Base-by-base conservation (phyloP, 92 coral and sea anemone species). In the Isaurus tuberculatus region DNA sequence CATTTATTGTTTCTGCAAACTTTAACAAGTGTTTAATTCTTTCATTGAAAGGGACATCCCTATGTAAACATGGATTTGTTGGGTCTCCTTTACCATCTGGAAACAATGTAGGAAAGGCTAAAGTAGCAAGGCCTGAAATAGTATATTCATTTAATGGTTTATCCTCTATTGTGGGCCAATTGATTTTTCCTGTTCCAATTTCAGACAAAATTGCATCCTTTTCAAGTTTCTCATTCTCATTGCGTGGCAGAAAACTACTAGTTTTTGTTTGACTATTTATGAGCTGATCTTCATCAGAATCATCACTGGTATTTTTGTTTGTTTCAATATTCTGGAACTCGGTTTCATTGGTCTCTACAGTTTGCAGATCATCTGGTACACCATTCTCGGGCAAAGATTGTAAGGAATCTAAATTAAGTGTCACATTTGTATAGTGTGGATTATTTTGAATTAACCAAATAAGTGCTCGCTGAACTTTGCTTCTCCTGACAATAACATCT, bases 401-500 rank as follows among this genome's bases (percentile, higher is more conserved):
- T 32, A 80, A 80, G 84, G 84, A 80, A 65, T 80, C 75, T 80
- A 80, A 82, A 79, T 84, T 70, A 71, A 84, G 63, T 17, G 6
- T 72, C 23, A 88, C 60, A 67, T 23, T 63, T 43, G 61, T 53
- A 68, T 88, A 88, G 65, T 84, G 81, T 51, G 91, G 91, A 84
- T 88, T 88, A 43, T 84, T 84, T 84, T 87, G 51, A 63, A 87
- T 87, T n/a, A 84, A 29, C 82, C 87, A 84, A 61, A 36, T 49
- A 37, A 87, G 72, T 61, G 90, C 86, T 70, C 71, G 86, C 57
- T 87, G 66, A 72, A 87, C 87, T 37, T 82, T 81, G 61, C 53
- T 46, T 75, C 66, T 87, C 69, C 90, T 81, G 30, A 87, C 90
- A 58, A 81, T 65, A 72, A 87, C 90, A 87, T 87, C 90, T 73